Evolutionary conservation across 2,113 vertebrate species (phyloP), one percentile per base, ranked within the genome.

Genomic region (Cardinalis cardinalis): DNA sequence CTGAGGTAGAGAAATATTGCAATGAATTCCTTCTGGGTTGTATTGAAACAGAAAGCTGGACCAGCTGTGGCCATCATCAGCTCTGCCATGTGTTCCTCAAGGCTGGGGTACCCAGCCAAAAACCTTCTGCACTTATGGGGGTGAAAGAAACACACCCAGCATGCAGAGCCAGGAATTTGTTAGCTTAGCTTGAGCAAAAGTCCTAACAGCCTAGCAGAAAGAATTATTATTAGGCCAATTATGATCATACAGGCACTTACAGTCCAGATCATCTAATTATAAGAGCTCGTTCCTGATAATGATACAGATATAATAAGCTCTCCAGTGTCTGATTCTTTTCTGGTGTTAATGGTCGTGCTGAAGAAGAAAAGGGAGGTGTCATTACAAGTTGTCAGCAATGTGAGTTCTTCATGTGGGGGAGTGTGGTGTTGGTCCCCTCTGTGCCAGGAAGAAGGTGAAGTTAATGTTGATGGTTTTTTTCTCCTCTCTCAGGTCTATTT

Each of bases 71-170:
- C 2, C 2, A 23, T 11, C 18, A 5, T 28, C n/a, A 60, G 18
- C 43, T 36, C 61, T 59, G 31, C 15, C 0, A 0, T 1, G 1
- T 38, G 34, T 26, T 60, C 59, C 58, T 75, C 1, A 0, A 72
- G 34, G 49, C 20, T 69, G 21, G 16, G 23, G 2, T 53, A 9
- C 48, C 38, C 2, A 1, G 25, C 25, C 40, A 51, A 59, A 40
- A 14, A 31, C 26, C 58, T 60, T 31, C 41, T 69, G 38, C 29
- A 19, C 3, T 31, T 34, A 9, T 0, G 0, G 9, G 32, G 20
- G 16, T 61, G 16, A 63, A 46, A 51, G 32, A 43, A 77, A 32
- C 43, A 36, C 20, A 32, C 4, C 12, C n/a, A 24, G 53, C 0
- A 0, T 28, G 29, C 38, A 73, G 80, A 87, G 43, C 21, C 52